Conservation (phyloP, 2,797 vertebrate species). For the Gallinago solitaria region DNA sequence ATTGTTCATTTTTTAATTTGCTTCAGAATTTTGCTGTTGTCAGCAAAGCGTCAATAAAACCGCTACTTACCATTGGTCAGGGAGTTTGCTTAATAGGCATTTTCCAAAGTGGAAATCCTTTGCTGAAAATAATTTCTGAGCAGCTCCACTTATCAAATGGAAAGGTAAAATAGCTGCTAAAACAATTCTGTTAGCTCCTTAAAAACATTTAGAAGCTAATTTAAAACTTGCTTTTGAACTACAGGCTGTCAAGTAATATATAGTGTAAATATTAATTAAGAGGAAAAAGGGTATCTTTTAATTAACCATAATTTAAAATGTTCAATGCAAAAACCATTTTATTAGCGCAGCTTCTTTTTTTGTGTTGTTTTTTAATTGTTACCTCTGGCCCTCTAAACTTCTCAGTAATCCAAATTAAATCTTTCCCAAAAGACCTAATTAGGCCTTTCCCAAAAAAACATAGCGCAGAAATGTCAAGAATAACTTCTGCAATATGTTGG, state of each 20-base stretch:
- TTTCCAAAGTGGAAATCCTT: neutral
- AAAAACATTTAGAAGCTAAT: neutral
- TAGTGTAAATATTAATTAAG: neutral
- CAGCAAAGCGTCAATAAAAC: neutral
- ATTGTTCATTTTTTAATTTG: neutral
- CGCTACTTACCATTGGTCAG: neutral
- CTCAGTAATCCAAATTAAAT: conserved; percentile 50
- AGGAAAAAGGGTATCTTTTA: neutral
- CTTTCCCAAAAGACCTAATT: conserved; percentile 62
- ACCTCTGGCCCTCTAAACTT: conserved; percentile 27
- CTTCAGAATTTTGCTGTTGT: neutral
- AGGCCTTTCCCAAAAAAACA: conserved; percentile 29
- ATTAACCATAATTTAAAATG: neutral
- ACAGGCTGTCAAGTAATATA: neutral
- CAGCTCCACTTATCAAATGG: neutral
- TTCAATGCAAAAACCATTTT: neutral
- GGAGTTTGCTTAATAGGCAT: neutral
- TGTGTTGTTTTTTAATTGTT: conserved; percentile 21
- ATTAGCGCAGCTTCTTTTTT: neutral
- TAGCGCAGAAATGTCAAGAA: conserved; percentile 57
- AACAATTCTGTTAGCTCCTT: neutral
- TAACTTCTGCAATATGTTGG: conserved; percentile 31
- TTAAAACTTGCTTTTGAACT: neutral
- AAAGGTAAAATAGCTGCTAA: neutral
- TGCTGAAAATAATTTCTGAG: neutral